Evolutionary conservation across 1,140 invertebrate genomes (phyloP).

Genomic region (Eumeta japonica): DNA sequence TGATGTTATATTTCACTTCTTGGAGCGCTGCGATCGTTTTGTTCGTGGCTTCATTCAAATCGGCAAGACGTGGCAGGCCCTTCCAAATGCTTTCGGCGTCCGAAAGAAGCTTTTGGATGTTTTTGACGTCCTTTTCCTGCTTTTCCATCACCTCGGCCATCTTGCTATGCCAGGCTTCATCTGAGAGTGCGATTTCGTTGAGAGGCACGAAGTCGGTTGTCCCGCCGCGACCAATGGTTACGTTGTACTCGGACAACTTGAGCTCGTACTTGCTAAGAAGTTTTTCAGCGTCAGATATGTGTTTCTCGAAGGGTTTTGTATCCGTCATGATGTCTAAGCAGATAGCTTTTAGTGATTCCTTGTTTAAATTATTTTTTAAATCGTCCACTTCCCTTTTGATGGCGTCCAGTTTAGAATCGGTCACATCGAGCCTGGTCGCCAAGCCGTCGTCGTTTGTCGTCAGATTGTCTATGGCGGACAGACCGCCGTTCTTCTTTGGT

Average conservation of each 20-base stretch:
- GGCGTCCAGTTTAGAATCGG: slow-evolving; percentile 53
- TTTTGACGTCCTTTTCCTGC: slow-evolving; percentile 44
- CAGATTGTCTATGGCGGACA: slow-evolving; percentile 57
- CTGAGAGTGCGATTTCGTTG: slow-evolving; percentile 44
- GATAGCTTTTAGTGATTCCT: slow-evolving; percentile 33
- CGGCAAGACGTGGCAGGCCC: slow-evolving; percentile 31
- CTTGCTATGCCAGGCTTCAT: slow-evolving; percentile 55
- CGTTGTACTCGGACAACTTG: slow-evolving; percentile 58
- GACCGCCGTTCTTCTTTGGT: slow-evolving; percentile 26
- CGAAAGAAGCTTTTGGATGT: slow-evolving; percentile 39
- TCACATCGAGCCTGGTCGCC: slow-evolving; percentile 25
- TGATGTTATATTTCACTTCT: slow-evolving; percentile 21
- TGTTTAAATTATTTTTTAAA: slow-evolving; percentile 55
- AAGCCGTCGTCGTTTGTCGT: slow-evolving; percentile 30
- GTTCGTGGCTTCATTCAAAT: slow-evolving; percentile 31
- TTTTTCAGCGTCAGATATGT: slow-evolving; percentile 49
- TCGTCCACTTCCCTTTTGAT: slow-evolving; percentile 57
- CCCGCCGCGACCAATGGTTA: slow-evolving; percentile 38
- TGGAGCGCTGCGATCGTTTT: slow-evolving; percentile 34
- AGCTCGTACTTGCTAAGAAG: slow-evolving; percentile 57
- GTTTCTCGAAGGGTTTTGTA: slow-evolving; percentile 36
- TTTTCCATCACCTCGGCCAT: slow-evolving; percentile 54
- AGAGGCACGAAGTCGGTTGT: slow-evolving; percentile 48
- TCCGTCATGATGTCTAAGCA: slow-evolving; percentile 32
- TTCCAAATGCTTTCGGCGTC: slow-evolving; percentile 51